Conservation (phyloP, 1,140 invertebrate species). For the Drosophila simulans region DNA sequence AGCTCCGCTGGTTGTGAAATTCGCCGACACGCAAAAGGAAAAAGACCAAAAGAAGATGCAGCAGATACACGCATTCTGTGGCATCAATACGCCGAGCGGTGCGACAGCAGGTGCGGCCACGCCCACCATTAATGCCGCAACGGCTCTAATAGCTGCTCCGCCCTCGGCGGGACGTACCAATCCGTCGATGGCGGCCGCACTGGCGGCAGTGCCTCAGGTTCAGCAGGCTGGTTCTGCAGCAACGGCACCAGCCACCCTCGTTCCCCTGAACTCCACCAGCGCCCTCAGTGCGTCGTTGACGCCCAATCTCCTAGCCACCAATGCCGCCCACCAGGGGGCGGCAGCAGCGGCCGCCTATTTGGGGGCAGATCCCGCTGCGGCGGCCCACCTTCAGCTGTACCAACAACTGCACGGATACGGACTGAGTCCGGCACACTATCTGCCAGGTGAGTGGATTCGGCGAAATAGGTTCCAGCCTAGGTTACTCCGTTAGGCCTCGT, state of each 20-base stretch:
- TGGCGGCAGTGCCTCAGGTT: slow-evolving; percentile 64
- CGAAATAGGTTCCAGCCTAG: not conserved
- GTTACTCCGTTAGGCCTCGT: slow-evolving; percentile 3
- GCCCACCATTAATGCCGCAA: slow-evolving; percentile 60
- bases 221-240: slow-evolving; percentile 40
- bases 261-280: slow-evolving; percentile 53
- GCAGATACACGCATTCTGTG: slow-evolving; percentile 94
- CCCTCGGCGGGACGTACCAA: slow-evolving; percentile 51
- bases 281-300: slow-evolving; percentile 48
- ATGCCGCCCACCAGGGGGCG: slow-evolving; percentile 44
- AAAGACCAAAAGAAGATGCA: slow-evolving; percentile 98
- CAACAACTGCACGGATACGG: slow-evolving; percentile 91
- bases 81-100: slow-evolving; percentile 85
- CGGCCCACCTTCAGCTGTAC: slow-evolving; percentile 88
- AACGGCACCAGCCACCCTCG: slow-evolving; percentile 49
- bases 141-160: slow-evolving; percentile 63
- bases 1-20: slow-evolving; percentile 98
- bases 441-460: slow-evolving; percentile 85
- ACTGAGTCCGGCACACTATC: slow-evolving; percentile 90
- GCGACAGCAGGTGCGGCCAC: slow-evolving; percentile 60
- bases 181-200: slow-evolving; percentile 66
- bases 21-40: slow-evolving; percentile 99
- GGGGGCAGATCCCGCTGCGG: slow-evolving; percentile 57
- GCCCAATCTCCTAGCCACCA: slow-evolving; percentile 48
- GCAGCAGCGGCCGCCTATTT: slow-evolving; percentile 48